Evolutionary conservation across 1,140 invertebrate species (phyloP), one percentile per base, ranked within the genome.

Genomic region (Drosophila mayri): DNA sequence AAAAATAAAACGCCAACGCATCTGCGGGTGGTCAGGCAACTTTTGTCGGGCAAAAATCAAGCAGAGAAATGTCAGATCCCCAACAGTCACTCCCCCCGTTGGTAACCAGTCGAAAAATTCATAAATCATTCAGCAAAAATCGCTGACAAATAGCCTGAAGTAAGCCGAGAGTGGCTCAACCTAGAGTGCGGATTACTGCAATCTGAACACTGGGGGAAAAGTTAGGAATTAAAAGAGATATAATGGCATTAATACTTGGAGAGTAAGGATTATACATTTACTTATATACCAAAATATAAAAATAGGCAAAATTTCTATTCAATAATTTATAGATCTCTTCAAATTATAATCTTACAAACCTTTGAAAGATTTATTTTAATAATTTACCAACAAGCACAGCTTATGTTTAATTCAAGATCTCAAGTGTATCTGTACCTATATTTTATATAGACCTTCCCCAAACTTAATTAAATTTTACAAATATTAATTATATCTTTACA

Each of bases 1-100:
- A 16, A 25, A 59, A 41, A 57, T 62, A 61, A 55, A 76, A 77
- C 74, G 74, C 74, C 74, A 77, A 77, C 74, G 74, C 74, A 66
- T 73, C 41, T 30, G 65, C 41, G 50, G 65, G 30, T 71, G 68
- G 65, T 58, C 62, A 70, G 62, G 62, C 66, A 44, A 67, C 46
- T 73, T 74, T 74, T 74, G 55, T 44, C n/a, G 54, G 18, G 44
- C 38, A 41, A 73, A 72, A 71, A 71, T 71, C 66, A 71, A 71
- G 55, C 64, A 38, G 68, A 49, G 52, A 72, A 72, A 73, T 50
- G 54, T 30, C 67, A 60, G 28, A 30, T 43, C 30, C 46, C 37
- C 37, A 30, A 20, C 28, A 49, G 11, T 4, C 43, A 12, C 28
- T 28, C 40, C 16, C 20, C 22, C 16, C 28, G 14, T 18, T 65